A percentile compares a stretch with the other conserved stretches of the same genome.
These are phyloP conservation scores for Monochamus saltuarius DNA, from an alignment of 1,140 invertebrate species.

Conservation along the genomic window DNA sequence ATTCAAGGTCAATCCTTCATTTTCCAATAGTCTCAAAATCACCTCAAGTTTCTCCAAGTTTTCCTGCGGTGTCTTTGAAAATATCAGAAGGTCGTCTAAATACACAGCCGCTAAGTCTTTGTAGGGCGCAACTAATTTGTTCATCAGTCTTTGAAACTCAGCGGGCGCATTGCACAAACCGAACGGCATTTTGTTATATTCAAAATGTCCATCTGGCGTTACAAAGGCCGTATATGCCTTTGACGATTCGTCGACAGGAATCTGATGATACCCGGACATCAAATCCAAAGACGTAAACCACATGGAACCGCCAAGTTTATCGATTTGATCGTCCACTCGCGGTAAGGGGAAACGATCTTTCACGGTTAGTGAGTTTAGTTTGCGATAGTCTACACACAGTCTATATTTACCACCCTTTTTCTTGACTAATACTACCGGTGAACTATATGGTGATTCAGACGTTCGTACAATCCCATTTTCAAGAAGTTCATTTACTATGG, in stretches of 20 bases:
- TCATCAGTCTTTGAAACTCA: conserved; percentile 35
- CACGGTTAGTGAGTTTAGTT: conserved; percentile 27
- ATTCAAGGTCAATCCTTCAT: conserved; percentile 18
- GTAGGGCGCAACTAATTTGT: conserved; percentile 14
- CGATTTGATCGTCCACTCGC: conserved; percentile 34
- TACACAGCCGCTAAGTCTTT: conserved; percentile 21
- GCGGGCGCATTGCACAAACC: conserved; percentile 42
- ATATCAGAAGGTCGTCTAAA: conserved; percentile 30
- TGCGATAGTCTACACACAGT: conserved; percentile 39
- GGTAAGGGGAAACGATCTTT: conserved; percentile 42
- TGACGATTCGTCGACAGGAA: conserved; percentile 40
- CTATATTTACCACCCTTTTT: conserved; percentile 38
- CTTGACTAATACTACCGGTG: conserved; percentile 50
- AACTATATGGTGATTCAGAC: conserved; percentile 48
- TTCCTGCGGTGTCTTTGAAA: conserved; percentile 11
- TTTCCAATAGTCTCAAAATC: conserved; percentile 13
- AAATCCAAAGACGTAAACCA: conserved; percentile 43
- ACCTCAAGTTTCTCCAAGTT: conserved; percentile 19
- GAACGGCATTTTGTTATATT: conserved; percentile 38
- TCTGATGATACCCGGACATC: conserved; percentile 36
- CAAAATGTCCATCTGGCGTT: conserved; percentile 37
- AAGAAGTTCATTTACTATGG: background rate
- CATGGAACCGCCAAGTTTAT: conserved; percentile 25
- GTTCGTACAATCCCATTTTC: background rate
- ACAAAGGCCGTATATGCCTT: conserved; percentile 41